Evolutionary conservation across 2,888 invertebrate species (phyloP), one percentile per base, ranked within the genome.

Genomic region (Erpobdella octoculata): DNA sequence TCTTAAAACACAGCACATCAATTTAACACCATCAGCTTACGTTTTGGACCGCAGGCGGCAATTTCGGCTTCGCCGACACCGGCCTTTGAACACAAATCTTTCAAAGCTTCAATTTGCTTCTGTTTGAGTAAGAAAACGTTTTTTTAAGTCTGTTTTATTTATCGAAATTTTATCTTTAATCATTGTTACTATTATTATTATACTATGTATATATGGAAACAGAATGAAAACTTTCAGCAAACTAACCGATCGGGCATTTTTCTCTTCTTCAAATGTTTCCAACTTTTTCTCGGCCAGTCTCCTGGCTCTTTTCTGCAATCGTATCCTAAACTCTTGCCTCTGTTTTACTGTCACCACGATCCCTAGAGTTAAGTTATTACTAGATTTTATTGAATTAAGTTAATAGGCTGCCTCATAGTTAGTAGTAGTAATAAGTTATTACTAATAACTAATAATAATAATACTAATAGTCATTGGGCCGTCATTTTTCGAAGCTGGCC

Each of bases 21-120:
- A 4, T 61, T 25, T 28, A 35, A 28, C 62, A 9, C 28, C 4
- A 31, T n/a, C 4, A 31, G 69, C 75, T 72, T 53, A 76, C 76
- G 72, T 68, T 61, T 76, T 18, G 76, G 76, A 21, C 73, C 71
- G 65, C 76, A 76, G 35, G 75, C 74, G 46, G 75, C 76, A 36
- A 76, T 74, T n/a, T 75, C 76, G 28, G 75, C 73, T 18, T 76
- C 75, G 25, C 53, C 53, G 25, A 76, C 73, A 15, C 76, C 76
- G n/a, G 73, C 74, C 62, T 72, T 74, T 4, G 53, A 28, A 61
- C 76, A 76, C 48, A 76, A 71, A n/a, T 74, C 76, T 68, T 76
- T 75, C 46, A 76, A 71, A 15, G 76, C 73, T n/a, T 73, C 68
- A 37, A 76, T 74, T 58, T 76, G 75, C 28, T 71, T 71, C 76